phyloP scores from a whole-genome alignment of 2,888 invertebrate species.

The Chloroclysta siterata region DNA sequence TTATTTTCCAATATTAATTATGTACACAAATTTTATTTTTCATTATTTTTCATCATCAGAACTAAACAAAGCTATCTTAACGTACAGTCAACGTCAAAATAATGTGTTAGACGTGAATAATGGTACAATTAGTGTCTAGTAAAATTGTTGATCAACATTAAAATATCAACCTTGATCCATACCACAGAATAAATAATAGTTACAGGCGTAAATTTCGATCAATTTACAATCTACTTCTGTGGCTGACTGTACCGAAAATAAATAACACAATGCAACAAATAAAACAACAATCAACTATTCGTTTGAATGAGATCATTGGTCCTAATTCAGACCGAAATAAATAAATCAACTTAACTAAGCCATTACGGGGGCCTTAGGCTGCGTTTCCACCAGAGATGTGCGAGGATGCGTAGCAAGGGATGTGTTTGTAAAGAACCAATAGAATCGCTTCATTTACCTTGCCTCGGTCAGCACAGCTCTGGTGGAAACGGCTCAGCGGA shows the following conservation, averaged over 20 bases:
- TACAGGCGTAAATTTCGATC: no score
- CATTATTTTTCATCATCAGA: background rate
- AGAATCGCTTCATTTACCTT: no score
- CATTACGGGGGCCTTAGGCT: no score
- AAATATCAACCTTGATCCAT: background rate
- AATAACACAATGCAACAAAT: slow-evolving; percentile 1
- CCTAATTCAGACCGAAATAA: background rate
- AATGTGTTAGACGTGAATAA: background rate
- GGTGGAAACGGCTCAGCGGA: no score
- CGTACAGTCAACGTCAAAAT: background rate
- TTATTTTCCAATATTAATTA: no score
- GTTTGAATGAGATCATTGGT: slow-evolving; percentile 14
- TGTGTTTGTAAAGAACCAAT: no score
- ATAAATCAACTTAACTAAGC: slow-evolving; percentile 8
- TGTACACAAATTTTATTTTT: no score
- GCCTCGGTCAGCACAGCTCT: no score
- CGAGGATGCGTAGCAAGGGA: no score
- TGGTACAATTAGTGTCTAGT: background rate
- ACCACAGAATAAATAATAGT: no score
- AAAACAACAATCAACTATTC: background rate
- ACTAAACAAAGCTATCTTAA: background rate
- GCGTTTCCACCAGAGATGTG: no score
- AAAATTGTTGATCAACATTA: background rate
- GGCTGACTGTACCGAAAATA: background rate
- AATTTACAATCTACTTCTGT: background rate